phyloP scores from a whole-genome alignment of 2,113 vertebrate species.

The Felis catus region F.catus_Fca126_mat1.0 CM031423.1:75071001-75071500 shows the following conservation, averaged over 20 bases:
- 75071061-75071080: slow-evolving; percentile 4
- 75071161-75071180: not conserved
- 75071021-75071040: not conserved
- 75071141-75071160: not conserved
- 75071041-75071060: not conserved
- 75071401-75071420: not conserved
- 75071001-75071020: not conserved
- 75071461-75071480: not conserved
- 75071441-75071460: not conserved
- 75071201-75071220: not conserved
- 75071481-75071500: not conserved
- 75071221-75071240: not conserved
- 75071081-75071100: not conserved
- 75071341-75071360: not conserved
- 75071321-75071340: not conserved
- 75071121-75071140: not conserved
- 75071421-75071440: not conserved
- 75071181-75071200: not conserved
- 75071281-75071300: not conserved
- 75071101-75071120: not conserved
- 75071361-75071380: not conserved
- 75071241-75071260: not conserved
- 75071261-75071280: not conserved
- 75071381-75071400: not conserved
- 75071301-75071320: not conserved